These are phyloP conservation scores for Aplodontia rufa DNA, from an alignment of 2,113 vertebrate genomes.

Conservation along the genomic window DNA sequence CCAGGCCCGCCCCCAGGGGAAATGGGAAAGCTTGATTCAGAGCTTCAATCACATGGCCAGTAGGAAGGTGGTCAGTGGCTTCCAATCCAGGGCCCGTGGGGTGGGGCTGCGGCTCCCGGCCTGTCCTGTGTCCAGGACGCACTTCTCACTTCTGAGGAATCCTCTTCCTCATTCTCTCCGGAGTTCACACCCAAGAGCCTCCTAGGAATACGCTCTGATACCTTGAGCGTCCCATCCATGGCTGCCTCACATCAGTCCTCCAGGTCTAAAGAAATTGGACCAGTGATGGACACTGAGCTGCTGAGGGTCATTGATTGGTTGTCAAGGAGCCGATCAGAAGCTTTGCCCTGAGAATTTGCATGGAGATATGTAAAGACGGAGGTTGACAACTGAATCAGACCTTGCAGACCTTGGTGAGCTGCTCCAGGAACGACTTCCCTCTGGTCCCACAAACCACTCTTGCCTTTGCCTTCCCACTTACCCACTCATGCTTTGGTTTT, in stretches of 20 bases:
- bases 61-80: background rate
- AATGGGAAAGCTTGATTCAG: background rate
- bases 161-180: background rate
- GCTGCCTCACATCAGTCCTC: too few species aligned
- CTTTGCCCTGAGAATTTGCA: too few species aligned
- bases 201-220: background rate
- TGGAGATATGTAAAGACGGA: background rate
- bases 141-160: background rate
- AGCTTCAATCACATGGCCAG: fast-evolving
- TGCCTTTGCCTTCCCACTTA: too few species aligned
- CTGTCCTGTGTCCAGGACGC: background rate
- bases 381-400: background rate
- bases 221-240: too few species aligned
- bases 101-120: background rate
- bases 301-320: background rate
- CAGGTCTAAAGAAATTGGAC: background rate
- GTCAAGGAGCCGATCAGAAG: background rate
- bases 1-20: too few species aligned
- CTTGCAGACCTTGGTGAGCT: background rate
- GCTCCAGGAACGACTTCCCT: fast-evolving
- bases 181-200: background rate
- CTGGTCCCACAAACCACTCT: background rate
- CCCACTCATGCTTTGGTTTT: background rate
- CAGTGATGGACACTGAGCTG: too few species aligned
- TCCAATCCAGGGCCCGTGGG: too few species aligned